These are phyloP conservation scores for Phyto melanocephala DNA, from an alignment of 2,888 invertebrate genomes.

Conservation along the genomic window DNA sequence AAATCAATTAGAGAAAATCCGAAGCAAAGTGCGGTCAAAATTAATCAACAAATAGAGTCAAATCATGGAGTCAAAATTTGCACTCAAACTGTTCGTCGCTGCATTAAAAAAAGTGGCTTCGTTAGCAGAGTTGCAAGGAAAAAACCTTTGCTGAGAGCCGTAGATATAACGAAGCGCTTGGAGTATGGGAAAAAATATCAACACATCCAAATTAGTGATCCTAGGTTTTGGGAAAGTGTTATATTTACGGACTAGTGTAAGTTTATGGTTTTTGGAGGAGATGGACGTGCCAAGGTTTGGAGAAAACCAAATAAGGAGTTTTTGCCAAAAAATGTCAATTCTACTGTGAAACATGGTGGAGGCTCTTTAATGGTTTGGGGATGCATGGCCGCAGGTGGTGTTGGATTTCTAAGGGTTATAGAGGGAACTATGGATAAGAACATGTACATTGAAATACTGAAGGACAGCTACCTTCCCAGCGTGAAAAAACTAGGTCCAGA, in stretches of 20 bases:
- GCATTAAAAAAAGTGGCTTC: background rate
- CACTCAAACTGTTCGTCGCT: conserved; percentile 5
- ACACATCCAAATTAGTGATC: background rate
- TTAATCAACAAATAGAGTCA: too few relatives aligned
- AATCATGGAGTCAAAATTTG: background rate
- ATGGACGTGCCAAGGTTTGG: too few relatives aligned
- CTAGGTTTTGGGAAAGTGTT: background rate
- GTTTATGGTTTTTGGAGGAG: too few relatives aligned
- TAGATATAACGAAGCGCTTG: background rate
- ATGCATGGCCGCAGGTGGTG: background rate
- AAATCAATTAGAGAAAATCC: too few relatives aligned
- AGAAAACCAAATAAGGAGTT: conserved; percentile 19
- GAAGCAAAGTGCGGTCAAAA: too few relatives aligned
- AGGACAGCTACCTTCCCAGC: conserved; percentile 11
- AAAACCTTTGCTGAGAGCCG: background rate
- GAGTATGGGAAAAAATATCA: conserved; percentile 9
- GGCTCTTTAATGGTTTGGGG: too few relatives aligned
- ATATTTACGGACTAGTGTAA: background rate
- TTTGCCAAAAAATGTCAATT: background rate
- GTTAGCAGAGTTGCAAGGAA: background rate
- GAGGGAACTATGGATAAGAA: too few relatives aligned
- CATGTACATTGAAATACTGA: background rate
- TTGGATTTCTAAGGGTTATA: conserved; percentile 5
- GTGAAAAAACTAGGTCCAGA: too few relatives aligned
- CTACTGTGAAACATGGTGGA: background rate